Evolutionary conservation across 2,113 vertebrate species (phyloP).

Genomic region (Solea solea): DNA sequence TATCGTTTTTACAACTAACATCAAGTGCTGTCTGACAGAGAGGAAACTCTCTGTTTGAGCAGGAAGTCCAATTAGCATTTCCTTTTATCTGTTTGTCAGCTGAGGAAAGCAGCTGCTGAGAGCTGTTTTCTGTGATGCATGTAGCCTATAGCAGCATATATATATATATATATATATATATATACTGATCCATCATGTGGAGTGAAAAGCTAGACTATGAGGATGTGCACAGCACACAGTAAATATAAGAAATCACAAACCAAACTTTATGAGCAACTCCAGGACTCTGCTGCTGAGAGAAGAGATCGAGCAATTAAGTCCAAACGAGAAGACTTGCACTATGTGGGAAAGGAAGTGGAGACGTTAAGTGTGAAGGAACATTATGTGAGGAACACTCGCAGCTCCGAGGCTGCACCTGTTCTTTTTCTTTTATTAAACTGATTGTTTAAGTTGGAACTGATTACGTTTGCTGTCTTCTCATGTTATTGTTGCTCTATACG

Average conservation of each 20-base stretch:
- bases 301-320: not conserved
- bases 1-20: slow-evolving; percentile 28
- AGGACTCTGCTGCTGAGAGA: slow-evolving; percentile 1
- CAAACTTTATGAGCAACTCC: not conserved
- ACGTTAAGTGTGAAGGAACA: too few relatives aligned
- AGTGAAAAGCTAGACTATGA: too few relatives aligned
- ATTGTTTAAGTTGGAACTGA: too few relatives aligned
- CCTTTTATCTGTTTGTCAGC: slow-evolving; percentile 39
- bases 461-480: too few relatives aligned
- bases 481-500: too few relatives aligned
- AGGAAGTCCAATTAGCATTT: slow-evolving; percentile 49
- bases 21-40: slow-evolving; percentile 19
- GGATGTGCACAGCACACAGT: not conserved
- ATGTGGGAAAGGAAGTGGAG: too few relatives aligned
- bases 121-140: not conserved
- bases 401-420: too few relatives aligned
- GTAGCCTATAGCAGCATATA: not conserved
- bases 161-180: not conserved
- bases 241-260: not conserved
- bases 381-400: too few relatives aligned
- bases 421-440: too few relatives aligned
- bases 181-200: too few relatives aligned
- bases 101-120: slow-evolving; percentile 9
- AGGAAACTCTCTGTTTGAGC: slow-evolving; percentile 23
- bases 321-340: not conserved